These are phyloP conservation scores for Gasterosteus aculeatus DNA, from an alignment of 2,113 vertebrate genomes.

Conservation along the genomic window DNA sequence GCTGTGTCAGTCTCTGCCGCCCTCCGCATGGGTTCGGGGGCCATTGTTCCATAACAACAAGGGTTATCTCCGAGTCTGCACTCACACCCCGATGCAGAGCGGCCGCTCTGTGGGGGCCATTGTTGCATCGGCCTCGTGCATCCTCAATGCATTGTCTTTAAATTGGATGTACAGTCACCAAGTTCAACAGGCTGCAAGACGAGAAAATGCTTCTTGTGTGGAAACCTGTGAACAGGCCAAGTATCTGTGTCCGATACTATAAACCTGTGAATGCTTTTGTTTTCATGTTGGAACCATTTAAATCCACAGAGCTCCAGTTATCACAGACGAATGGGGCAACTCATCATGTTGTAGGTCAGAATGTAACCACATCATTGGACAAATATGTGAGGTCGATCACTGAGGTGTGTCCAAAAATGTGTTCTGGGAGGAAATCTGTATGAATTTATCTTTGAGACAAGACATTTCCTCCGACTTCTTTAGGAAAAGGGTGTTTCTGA, in stretches of 20 bases:
- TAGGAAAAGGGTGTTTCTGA: too few species aligned
- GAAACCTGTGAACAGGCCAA: constrained; percentile 25
- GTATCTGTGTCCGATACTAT: constrained; percentile 46
- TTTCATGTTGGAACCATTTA: not conserved
- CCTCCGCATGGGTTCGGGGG: constrained; percentile 82
- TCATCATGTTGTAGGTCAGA: not conserved
- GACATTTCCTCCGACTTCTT: not conserved
- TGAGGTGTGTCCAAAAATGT: too few species aligned
- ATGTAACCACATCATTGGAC: not conserved
- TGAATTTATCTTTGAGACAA: not conserved
- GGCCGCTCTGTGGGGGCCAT: constrained; percentile 83
- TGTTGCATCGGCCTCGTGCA: constrained; percentile 69
- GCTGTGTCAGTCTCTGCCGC: constrained; percentile 94
- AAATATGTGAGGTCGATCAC: not conserved
- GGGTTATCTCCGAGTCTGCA: constrained; percentile 88
- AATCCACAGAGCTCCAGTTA: not conserved
- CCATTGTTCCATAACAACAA: constrained; percentile 96
- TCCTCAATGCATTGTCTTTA: constrained; percentile 64
- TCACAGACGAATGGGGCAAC: not conserved
- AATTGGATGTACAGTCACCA: constrained; percentile 45
- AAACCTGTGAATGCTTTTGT: not conserved
- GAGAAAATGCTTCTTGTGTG: constrained; percentile 14
- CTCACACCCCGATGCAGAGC: constrained; percentile 84
- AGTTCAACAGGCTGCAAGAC: constrained; percentile 20
- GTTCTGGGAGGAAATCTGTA: not conserved